Evolutionary conservation across 2,888 invertebrate species (phyloP).

Genomic region (Gortyna flavago): DNA sequence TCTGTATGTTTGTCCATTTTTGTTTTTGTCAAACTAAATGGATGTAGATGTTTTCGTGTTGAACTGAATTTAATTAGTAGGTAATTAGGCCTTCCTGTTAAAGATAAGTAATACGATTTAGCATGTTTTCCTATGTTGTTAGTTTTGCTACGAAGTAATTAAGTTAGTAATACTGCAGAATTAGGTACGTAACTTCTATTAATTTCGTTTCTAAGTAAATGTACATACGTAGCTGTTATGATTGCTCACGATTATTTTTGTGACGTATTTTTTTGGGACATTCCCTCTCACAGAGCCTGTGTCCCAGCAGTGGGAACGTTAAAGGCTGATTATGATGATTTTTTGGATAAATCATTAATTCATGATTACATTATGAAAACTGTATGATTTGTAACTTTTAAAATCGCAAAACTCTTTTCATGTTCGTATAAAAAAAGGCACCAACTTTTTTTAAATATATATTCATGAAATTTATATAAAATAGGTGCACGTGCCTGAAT

Average conservation of each 20-base stretch:
- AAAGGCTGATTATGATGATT: not conserved
- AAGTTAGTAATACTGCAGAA: conserved; percentile 17
- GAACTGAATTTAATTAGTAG: conserved; percentile 39
- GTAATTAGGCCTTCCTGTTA: conserved; percentile 44
- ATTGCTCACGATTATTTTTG: not conserved
- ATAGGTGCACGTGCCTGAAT: not conserved
- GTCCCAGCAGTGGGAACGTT: not conserved
- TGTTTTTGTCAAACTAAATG: conserved; percentile 55
- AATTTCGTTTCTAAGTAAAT: not conserved
- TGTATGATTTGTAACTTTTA: not conserved
- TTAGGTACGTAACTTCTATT: conserved; percentile 32
- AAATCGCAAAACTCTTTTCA: not conserved
- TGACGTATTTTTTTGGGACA: not conserved
- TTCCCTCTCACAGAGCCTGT: not conserved
- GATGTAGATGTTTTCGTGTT: conserved; percentile 31
- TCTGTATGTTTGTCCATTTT: conserved; percentile 61
- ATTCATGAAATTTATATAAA: not conserved
- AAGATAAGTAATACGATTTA: conserved; percentile 31
- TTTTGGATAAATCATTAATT: not conserved
- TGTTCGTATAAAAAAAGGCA: not conserved
- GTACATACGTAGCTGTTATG: not conserved
- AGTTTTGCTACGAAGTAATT: not conserved
- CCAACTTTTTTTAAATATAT: too few species aligned
- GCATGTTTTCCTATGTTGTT: conserved; percentile 26
- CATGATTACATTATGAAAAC: not conserved